These are phyloP conservation scores for Petrocephalus zakoni DNA, from an alignment of 2,113 vertebrate genomes.

Conservation along the genomic window DNA sequence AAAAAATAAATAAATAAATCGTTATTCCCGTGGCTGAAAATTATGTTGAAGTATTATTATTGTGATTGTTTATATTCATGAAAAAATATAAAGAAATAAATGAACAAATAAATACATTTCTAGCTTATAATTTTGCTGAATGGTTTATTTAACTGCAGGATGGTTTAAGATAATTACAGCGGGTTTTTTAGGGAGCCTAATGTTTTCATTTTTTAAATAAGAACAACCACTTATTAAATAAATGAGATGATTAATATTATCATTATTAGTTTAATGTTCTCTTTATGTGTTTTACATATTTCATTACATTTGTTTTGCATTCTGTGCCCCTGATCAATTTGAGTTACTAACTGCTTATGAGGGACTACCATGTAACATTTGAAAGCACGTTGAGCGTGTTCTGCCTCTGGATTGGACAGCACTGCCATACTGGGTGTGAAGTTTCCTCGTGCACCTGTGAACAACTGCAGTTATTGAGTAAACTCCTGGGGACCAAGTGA, in stretches of 20 bases:
- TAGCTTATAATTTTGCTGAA: not conserved
- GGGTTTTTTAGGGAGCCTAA: not conserved
- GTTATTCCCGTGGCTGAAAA: not conserved
- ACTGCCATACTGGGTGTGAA: slow-evolving; percentile 14
- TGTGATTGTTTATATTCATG: not conserved
- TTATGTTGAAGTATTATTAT: not conserved
- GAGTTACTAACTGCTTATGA: not conserved
- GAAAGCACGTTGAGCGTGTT: not conserved
- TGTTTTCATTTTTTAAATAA: not conserved
- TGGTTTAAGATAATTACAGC: not conserved
- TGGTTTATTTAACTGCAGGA: not conserved
- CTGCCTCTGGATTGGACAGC: not conserved
- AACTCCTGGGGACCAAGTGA: not conserved
- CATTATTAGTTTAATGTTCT: not conserved
- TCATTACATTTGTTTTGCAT: not conserved
- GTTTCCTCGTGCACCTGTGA: slow-evolving; percentile 8
- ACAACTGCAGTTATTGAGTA: not conserved
- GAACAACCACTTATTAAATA: not conserved
- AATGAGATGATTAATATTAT: not conserved
- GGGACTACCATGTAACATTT: not conserved
- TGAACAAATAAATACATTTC: not conserved
- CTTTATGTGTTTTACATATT: not conserved
- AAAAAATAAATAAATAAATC: not conserved
- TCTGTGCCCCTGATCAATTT: not conserved
- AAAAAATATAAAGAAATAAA: not conserved